Percentiles rank a stretch among this genome's conserved stretches.
phyloP scores from a whole-genome alignment of 2,113 vertebrate species.

The Castor canadensis region DNA sequence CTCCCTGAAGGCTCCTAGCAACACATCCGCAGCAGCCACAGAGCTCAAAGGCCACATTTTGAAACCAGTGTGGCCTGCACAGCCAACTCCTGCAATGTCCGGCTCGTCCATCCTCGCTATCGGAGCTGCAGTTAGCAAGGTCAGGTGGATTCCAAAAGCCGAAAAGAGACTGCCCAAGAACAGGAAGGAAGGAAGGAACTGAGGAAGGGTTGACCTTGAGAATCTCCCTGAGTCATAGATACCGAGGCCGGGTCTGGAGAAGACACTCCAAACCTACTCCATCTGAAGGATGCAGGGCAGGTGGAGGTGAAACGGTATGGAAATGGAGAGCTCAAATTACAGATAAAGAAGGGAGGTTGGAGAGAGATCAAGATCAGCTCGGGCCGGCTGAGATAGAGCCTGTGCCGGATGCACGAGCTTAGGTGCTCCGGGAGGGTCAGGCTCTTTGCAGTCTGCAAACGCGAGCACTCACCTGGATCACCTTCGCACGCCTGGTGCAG shows the following conservation, averaged over 20 bases:
- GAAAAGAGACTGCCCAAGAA: neutral
- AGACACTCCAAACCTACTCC: neutral
- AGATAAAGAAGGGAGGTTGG: no score
- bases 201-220: constrained; percentile 63
- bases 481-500: neutral
- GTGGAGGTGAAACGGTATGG: neutral
- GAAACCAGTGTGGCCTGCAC: neutral
- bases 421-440: neutral
- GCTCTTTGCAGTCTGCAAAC: neutral
- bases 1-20: neutral
- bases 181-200: neutral
- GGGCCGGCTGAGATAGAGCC: neutral
- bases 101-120: neutral
- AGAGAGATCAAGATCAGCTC: neutral
- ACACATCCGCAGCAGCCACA: neutral
- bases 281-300: neutral
- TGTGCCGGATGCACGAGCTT: neutral
- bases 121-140: neutral
- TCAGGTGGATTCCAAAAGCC: neutral
- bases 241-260: neutral
- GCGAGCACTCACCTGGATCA: constrained; percentile 58
- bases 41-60: neutral
- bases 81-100: neutral
- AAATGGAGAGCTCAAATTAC: neutral
- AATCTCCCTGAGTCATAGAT: neutral